These are phyloP conservation scores for Erynnis tages DNA, from an alignment of 2,888 invertebrate genomes.

Conservation along the genomic window DNA sequence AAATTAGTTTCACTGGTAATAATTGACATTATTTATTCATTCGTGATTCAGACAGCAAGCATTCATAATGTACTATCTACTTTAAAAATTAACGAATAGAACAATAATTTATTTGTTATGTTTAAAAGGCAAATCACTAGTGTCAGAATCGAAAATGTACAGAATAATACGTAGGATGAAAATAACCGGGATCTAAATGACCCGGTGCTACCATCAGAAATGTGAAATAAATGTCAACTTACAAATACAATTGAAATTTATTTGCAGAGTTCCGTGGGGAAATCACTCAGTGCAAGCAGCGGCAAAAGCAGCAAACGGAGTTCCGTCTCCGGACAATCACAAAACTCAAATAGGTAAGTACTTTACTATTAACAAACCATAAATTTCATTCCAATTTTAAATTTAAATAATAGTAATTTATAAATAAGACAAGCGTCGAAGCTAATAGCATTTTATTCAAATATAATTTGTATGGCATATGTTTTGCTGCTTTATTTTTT, in stretches of 20 bases:
- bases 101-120: too few relatives aligned
- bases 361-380: background rate
- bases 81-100: too few relatives aligned
- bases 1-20: too few relatives aligned
- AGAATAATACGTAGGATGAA: too few relatives aligned
- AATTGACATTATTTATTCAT: too few relatives aligned
- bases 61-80: too few relatives aligned
- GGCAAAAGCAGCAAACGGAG: constrained; percentile 74
- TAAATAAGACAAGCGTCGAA: background rate
- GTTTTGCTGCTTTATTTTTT: constrained; percentile 75
- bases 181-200: too few relatives aligned
- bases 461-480: constrained; percentile 60
- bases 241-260: constrained; percentile 1
- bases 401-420: background rate
- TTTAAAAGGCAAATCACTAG: too few relatives aligned
- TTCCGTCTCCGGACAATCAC: constrained; percentile 73
- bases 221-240: background rate
- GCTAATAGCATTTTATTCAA: background rate
- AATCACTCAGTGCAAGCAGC: constrained; percentile 69
- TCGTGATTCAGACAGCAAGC: too few relatives aligned
- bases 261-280: constrained; percentile 71
- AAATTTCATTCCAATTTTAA: background rate
- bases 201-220: too few relatives aligned
- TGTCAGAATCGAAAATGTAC: too few relatives aligned
- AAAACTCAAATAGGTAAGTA: constrained; percentile 71